Evolutionary conservation across 2,113 vertebrate genomes (phyloP).

Genomic region (Otus sunia): DNA sequence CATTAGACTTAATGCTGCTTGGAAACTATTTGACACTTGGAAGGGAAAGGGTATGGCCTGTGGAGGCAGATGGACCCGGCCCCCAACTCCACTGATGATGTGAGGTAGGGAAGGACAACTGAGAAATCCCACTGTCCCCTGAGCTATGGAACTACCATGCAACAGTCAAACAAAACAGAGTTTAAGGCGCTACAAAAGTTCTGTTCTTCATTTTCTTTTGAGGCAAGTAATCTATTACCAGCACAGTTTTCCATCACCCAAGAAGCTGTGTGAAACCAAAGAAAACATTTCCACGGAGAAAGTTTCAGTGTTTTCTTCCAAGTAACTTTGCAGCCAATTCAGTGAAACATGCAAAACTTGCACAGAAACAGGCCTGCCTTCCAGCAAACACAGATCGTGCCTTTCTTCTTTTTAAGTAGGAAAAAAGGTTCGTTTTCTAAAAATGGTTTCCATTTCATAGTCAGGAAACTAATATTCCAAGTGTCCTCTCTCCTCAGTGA

Average conservation of each 20-base stretch:
- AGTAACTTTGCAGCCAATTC: not conserved
- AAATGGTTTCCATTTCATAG: not conserved
- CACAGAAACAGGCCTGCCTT: not conserved
- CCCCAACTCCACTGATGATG: not conserved
- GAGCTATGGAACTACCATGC: not conserved
- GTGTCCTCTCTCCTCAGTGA: not conserved
- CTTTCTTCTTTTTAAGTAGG: not conserved
- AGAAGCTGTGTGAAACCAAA: not conserved
- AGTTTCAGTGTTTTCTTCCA: not conserved
- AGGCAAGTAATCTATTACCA: not conserved
- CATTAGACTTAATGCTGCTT: not conserved
- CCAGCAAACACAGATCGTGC: not conserved
- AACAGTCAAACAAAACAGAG: not conserved
- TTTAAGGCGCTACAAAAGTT: not conserved
- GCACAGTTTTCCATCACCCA: not conserved
- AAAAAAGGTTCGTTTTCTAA: not conserved
- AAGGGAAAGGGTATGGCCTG: not conserved
- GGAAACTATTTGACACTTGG: not conserved
- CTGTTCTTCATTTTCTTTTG: not conserved
- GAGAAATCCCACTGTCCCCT: not conserved
- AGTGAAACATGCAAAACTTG: not conserved
- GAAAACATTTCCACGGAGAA: not conserved
- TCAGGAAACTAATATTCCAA: not conserved
- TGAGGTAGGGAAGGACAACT: not conserved
- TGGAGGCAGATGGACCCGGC: not conserved